Base-by-base conservation (phyloP, 2,797 vertebrate genomes). In the Pempheris klunzingeri region DNA sequence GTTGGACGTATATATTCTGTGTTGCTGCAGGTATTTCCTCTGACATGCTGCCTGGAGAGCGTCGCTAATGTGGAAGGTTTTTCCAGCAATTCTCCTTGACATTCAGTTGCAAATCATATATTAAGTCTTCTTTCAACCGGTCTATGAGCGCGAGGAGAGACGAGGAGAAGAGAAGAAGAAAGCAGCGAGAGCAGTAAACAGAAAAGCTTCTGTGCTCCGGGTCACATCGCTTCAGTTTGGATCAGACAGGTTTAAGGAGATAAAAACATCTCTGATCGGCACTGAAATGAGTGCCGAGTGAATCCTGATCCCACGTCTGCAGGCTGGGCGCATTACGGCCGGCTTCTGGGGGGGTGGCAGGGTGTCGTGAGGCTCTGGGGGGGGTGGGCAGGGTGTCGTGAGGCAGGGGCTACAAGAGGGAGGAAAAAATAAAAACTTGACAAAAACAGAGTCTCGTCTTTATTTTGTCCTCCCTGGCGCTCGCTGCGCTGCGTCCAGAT, bases 401-500 rank as follows among this genome's bases (percentile, higher is more conserved):
- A 36, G 20, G 47, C 52, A 44, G 8, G 55, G 54, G 53, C n/a
- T n/a, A n/a, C 3, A 4, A 24, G 24, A 36, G 44, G 22, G 13
- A n/a, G 24, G n/a, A 18, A 2, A 38, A n/a, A 28, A 4, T 17
- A 22, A 17, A 24, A 14, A 15, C 22, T 24, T 20, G 26, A 50
- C 38, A 57, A 49, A 71, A 68, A 64, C 15, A 69, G 30, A 38
- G 11, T 46, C 36, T 62, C 8, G 62, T 83, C 73, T 84, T 80
- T 61, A 70, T 55, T 41, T 46, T 3, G 59, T 55, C 78, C 53
- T 84, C 36, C 32, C 28, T 11, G 65, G 73, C 28, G 59, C 43
- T 41, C 52, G 34, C 53, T 70, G 63, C 0, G n/a, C 74, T 60
- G 32, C 44, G 58, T 84, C 81, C 90, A 87, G 86, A 88, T 83